Evolutionary conservation across 2,888 invertebrate species (phyloP), one percentile per base, ranked within the genome.

Genomic region (Caenorhabditis virilis): DNA sequence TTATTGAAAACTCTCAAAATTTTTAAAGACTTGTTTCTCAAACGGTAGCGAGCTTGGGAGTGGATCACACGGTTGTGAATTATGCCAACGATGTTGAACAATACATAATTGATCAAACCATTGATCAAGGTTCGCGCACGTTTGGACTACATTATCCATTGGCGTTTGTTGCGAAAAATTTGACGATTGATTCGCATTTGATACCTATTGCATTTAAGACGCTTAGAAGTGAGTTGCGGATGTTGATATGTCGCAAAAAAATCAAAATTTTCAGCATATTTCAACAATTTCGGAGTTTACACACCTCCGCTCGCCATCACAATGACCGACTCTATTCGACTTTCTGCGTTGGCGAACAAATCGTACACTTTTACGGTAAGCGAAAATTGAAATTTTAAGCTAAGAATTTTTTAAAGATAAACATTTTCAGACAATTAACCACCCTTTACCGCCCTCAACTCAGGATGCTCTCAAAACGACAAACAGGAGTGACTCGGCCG

Each of bases 91-190:
- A 56, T 35, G 56, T 65, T 5, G 39, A 48, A 11, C 33, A 48
- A 1, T 59, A 35, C 33, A 58, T 64, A 13, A 55, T 51, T 23
- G 41, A 59, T 23, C 18, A 55, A 20, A 66, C 66, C n/a, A 61
- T 50, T 15, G 16, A 18, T 1, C n/a, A 62, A 35, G 71, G 76
- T 1, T 70, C 69, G 1, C 39, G 74, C 22, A 58, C 48, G 1
- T 76, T 77, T 53, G 78, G 78, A 11, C 36, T 78, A 5, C 67
- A 72, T 38, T 75, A 77, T 49, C 74, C 77, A 0, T 57, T 78
- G 0, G 77, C 72, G 0, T 78, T 70, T 27, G 20, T 49, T 0
- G 52, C 62, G 36, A n/a, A n/a, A n/a, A n/a, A n/a, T n/a, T n/a
- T n/a, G n/a, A n/a, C n/a, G n/a, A n/a, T n/a, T n/a, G n/a, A n/a